Evolutionary conservation across 2,797 vertebrate genomes (phyloP), one percentile per base, ranked within the genome.

Genomic region (Phrynocephalus guinanensis): DNA sequence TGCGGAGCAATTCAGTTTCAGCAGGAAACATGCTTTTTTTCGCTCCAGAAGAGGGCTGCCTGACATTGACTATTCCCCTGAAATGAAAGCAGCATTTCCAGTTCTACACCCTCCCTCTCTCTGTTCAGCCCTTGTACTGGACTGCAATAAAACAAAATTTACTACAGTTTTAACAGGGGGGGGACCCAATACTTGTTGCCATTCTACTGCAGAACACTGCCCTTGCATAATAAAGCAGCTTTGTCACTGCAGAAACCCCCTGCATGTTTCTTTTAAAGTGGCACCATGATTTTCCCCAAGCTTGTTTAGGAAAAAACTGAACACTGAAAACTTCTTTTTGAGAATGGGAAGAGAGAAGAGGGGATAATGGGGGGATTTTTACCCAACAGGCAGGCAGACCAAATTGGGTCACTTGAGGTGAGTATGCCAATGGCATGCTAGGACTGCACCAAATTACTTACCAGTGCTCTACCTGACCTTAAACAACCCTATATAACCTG

Each of bases 1-100:
- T 76, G 7, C 26, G 48, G 11, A 78, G 18, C 0, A 1, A 26
- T 79, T 78, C 24, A 67, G 20, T 75, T 84, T 68, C 68, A 71
- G 38, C 20, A 66, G 30, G 11, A 73, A n/a, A 38, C 26, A 60
- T 91, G 44, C 85, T 79, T 60, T 78, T 33, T 90, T 33, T 90
- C 86, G 73, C 18, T 91, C 92, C 94, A 92, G 91, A 90, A 94
- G 95, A 94, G 93, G 95, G 94, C 95, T 93, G 87, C 81, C 89
- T 94, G 86, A 88, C 3, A 88, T 84, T 82, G 44, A 11, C 2
- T 30, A 44, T 75, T 11, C 24, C 66, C 24, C 72, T 86, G 38
- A 78, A 4, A 24, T 18, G 28, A 72, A 72, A 18, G 15, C 30
- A 44, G 1, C 0, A 0, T 30, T 83, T 66, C 20, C 33, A 70